phyloP scores from a whole-genome alignment of 2,888 invertebrate species.

The Oeneis ivallda region DNA sequence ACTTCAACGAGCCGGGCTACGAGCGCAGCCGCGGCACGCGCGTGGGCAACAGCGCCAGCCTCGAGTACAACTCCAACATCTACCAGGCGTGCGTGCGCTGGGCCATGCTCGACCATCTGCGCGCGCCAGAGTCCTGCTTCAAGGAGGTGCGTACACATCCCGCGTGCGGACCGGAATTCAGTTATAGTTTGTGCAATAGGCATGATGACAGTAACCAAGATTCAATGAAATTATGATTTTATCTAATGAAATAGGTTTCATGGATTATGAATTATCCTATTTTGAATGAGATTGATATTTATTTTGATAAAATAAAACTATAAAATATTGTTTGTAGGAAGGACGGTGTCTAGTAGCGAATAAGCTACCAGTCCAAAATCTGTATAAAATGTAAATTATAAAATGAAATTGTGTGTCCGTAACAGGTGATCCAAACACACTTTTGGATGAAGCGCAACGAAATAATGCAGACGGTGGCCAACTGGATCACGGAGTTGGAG shows the following conservation, averaged over 20 bases:
- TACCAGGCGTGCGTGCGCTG: constrained; percentile 96
- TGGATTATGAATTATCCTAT: too few species aligned
- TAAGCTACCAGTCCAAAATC: too few species aligned
- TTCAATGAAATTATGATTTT: too few species aligned
- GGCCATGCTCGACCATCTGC: constrained; percentile 97
- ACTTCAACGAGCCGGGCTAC: constrained; percentile 97
- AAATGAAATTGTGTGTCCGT: background rate
- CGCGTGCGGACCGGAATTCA: too few species aligned
- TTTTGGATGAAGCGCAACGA: constrained; percentile 97
- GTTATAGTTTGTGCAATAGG: too few species aligned
- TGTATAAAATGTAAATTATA: too few species aligned
- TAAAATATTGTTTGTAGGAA: too few species aligned
- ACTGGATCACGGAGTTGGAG: constrained; percentile 95
- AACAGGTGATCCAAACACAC: constrained; percentile 93
- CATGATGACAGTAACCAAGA: too few species aligned
- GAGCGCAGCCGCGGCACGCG: constrained; percentile 94
- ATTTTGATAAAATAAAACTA: too few species aligned
- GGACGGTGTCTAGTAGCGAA: too few species aligned
- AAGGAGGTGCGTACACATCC: constrained; percentile 86
- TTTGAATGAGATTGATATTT: too few species aligned
- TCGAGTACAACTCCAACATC: constrained; percentile 97
- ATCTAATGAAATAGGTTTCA: too few species aligned
- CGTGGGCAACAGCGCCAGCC: constrained; percentile 92
- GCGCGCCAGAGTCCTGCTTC: constrained; percentile 95
- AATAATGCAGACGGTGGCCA: constrained; percentile 92